Evolutionary conservation across 30 jellyfish, hydroid and myxozoan species (phyloP).

Genomic region (Cassiopea andromeda): DNA sequence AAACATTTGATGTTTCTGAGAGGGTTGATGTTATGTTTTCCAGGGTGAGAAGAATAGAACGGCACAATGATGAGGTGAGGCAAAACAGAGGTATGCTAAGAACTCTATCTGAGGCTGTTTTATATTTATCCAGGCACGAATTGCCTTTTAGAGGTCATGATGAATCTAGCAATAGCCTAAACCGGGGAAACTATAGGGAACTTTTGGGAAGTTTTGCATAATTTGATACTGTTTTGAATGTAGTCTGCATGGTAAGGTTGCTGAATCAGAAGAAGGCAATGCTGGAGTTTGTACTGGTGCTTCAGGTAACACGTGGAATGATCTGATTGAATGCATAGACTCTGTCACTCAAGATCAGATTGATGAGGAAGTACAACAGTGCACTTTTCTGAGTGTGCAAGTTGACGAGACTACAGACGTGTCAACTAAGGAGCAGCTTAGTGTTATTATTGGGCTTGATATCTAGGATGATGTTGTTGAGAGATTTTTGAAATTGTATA

Average conservation of each 20-base stretch:
- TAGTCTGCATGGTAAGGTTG: slow-evolving; percentile 39
- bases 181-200: too few relatives aligned
- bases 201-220: slow-evolving; percentile 32
- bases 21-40: too few relatives aligned
- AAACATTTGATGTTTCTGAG: not conserved
- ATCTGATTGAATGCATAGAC: too few relatives aligned
- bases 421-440: slow-evolving; percentile 1
- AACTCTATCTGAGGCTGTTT: too few relatives aligned
- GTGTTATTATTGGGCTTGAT: too few relatives aligned
- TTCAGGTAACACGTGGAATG: slow-evolving; percentile 41
- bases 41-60: not conserved
- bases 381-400: not conserved
- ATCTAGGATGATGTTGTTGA: slow-evolving; percentile 27
- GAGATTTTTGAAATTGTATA: slow-evolving; percentile 26
- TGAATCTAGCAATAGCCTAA: too few relatives aligned
- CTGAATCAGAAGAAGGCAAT: slow-evolving; percentile 23
- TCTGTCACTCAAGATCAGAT: too few relatives aligned
- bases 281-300: slow-evolving; percentile 56
- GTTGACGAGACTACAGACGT: slow-evolving; percentile 65
- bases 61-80: not conserved
- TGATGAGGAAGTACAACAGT: too few relatives aligned
- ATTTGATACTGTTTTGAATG: slow-evolving; percentile 56
- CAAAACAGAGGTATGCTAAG: too few relatives aligned
- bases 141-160: too few relatives aligned
- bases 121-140: too few relatives aligned